Evolutionary conservation across 2,797 vertebrate species (phyloP), one percentile per base, ranked within the genome.

Genomic region (Notolabrus celidotus): DNA sequence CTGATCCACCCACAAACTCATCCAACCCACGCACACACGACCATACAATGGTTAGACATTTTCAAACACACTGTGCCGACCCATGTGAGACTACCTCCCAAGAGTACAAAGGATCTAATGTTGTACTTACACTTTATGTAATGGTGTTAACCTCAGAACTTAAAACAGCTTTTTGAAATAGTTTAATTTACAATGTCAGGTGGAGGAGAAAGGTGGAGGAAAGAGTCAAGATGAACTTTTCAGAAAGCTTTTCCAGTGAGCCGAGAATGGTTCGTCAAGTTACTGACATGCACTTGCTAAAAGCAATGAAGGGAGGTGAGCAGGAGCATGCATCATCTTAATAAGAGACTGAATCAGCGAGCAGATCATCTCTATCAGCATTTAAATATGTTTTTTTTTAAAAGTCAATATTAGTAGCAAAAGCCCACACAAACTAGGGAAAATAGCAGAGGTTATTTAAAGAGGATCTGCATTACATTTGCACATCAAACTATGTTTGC

Each of bases 1-100:
- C 68, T 83, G 69, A 72, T 72, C 77, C 82, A 70, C 86, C 80
- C 73, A 84, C 89, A 65, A 53, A 67, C 59, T 74, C 71, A 31
- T 73, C 67, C 79, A 82, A 16, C 81, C 77, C 86, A 82, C 88
- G 63, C 79, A 75, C 63, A 46, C 33, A 34, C 16, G 25, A 22
- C 64, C 63, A 52, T 64, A 73, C 55, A 80, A 71, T 74, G 54
- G 54, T 20, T n/a, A 46, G 46, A 67, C 69, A 55, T 49, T 41
- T 20, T 33, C 27, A 60, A 12, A 54, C 69, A 81, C 23, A 74
- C 34, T 29, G 7, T 22, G 19, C 23, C 62, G 51, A 51, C 22
- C 15, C 33, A 23, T 51, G 29, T 1, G 3, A 65, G 15, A 23
- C 39, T 29, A 39, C 36, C 58, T 77, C 71, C 43, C 47, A 38